Base-by-base conservation (phyloP, 2,797 vertebrate species). In the Aulostomus chinensis region DNA sequence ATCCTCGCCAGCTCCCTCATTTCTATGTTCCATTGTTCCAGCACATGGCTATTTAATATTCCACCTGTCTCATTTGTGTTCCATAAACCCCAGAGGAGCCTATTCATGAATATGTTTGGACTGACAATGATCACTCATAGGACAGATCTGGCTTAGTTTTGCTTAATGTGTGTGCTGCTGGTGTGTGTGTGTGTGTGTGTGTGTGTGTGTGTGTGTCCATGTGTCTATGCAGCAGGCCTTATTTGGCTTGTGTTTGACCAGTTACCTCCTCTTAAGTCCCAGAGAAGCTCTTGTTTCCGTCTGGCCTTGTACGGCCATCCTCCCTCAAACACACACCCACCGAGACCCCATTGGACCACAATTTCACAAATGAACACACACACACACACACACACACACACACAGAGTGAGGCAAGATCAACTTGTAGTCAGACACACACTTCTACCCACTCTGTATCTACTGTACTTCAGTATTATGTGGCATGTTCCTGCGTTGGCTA, bases 231-330 rank as follows among this genome's bases (percentile, higher is more conserved):
- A 81, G 61, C 87, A 84, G 83, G 76, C 95, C 93, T 87, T 94
- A 94, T 97, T 95, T 94, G 94, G 95, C 90, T 84, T 61, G 72
- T 11, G 68, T 88, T 87, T 90, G 91, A 89, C 87, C 86, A 73
- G 68, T 88, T 86, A 82, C 84, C 86, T 89, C 89, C 86, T 90
- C 89, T 80, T 47, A 58, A 81, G 78, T 81, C 79, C 72, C 68
- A 76, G 80, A 68, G 79, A 81, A 87, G 86, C 83, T 63, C 64
- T 77, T 57, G 84, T 78, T 92, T 94, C 88, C 87, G 84, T 88
- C 78, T 90, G 51, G 56, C 94, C 93, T 89, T 95, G 84, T 94
- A 94, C 87, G 94, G 94, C 81, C 71, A 87, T 89, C 73, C 78
- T 84, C 68, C 77, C 63, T 73, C 57, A 46, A 34, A 34, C 29